Percentiles rank a stretch among this genome's conserved stretches.
Conservation (phyloP, 2,797 vertebrate genomes). For the Triplophysa bombifrons region DNA sequence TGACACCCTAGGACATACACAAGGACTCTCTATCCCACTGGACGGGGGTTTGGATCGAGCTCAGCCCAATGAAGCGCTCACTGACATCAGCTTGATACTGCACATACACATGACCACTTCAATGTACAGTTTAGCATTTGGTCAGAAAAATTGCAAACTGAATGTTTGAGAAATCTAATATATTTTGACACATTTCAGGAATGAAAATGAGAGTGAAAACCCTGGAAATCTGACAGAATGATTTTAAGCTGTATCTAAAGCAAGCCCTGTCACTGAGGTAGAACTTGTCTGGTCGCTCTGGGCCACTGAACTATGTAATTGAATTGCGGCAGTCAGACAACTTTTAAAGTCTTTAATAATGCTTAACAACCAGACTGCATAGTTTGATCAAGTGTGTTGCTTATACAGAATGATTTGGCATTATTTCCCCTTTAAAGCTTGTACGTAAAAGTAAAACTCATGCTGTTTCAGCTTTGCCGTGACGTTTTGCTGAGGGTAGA, state of each 20-base stretch:
- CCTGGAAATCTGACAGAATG: background rate
- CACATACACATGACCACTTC: constrained; percentile 10
- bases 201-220: constrained; percentile 3
- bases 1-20: constrained; percentile 57
- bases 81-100: constrained; percentile 24
- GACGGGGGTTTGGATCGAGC: constrained; percentile 31
- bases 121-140: background rate
- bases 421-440: constrained; percentile 1
- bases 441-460: background rate
- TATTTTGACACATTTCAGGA: background rate
- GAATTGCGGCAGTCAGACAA: constrained; percentile 14
- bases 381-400: background rate
- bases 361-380: constrained; percentile 21
- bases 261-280: constrained; percentile 7
- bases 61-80: constrained; percentile 30
- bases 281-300: constrained; percentile 26
- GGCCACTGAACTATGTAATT: constrained; percentile 45
- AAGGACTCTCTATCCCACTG: constrained; percentile 51
- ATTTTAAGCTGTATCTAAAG: constrained; percentile 25
- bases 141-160: background rate
- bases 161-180: background rate
- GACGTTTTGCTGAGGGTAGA: background rate
- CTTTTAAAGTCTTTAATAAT: constrained; percentile 22
- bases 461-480: constrained; percentile 23
- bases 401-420: constrained; percentile 1